These are phyloP conservation scores for Galaxea fascicularis DNA, from an alignment of 92 coral and sea anemone genomes.

Conservation along the genomic window DNA sequence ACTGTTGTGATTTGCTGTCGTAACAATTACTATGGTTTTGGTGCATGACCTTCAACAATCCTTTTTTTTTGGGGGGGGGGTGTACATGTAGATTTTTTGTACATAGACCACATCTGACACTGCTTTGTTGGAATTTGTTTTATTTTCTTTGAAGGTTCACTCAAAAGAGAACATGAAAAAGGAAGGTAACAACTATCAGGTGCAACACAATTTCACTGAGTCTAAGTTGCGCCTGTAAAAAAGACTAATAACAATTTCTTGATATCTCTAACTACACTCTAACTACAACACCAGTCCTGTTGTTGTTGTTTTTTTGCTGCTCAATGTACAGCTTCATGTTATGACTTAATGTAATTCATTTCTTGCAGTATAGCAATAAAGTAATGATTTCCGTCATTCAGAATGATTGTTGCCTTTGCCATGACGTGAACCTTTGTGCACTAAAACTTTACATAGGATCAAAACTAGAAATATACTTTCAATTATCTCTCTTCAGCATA, in stretches of 20 bases:
- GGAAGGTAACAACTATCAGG: background rate
- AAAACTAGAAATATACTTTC: background rate
- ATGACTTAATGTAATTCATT: background rate
- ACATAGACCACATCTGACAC: background rate
- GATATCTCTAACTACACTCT: no score
- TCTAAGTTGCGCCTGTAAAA: background rate
- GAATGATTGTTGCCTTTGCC: background rate
- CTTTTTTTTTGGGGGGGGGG: background rate
- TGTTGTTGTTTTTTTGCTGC: background rate
- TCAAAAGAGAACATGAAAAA: background rate
- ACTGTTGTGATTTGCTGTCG: background rate
- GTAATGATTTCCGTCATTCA: background rate
- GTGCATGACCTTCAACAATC: background rate
- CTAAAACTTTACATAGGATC: background rate
- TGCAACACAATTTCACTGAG: background rate
- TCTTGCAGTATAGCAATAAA: background rate
- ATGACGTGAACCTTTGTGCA: background rate
- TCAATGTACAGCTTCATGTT: background rate
- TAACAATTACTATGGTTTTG: background rate
- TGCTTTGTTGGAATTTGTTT: background rate
- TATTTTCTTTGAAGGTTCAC: background rate
- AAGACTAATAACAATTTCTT: background rate
- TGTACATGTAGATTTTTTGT: background rate
- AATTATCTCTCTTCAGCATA: background rate
- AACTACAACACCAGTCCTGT: background rate